Conservation (phyloP, 2,797 vertebrate genomes). For the Odontamblyopus lacepedii region DNA sequence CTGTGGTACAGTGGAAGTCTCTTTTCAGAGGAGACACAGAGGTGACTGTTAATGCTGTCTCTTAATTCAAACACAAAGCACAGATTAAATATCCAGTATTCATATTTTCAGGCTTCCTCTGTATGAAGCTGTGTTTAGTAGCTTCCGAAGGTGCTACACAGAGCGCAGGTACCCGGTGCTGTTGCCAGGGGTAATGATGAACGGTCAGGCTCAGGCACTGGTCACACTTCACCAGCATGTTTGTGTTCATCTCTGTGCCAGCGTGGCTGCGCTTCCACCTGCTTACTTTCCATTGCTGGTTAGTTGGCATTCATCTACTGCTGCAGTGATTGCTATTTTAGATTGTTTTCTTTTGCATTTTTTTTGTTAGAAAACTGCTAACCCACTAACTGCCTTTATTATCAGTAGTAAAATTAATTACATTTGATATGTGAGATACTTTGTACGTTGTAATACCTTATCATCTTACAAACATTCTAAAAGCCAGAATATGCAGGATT, state of each 20-base stretch:
- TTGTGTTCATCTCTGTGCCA: conserved; percentile 87
- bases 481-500: conserved; percentile 15
- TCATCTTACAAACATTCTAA: not conserved
- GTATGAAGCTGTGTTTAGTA: conserved; percentile 82
- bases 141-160: conserved; percentile 80
- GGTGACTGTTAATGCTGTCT: conserved; percentile 53
- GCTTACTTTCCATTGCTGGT: conserved; percentile 84
- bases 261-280: conserved; percentile 80
- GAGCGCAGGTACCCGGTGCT: conserved; percentile 84
- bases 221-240: conserved; percentile 87
- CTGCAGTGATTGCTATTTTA: not conserved
- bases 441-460: not conserved
- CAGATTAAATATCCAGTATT: too few relatives aligned
- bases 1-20: conserved; percentile 84
- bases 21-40: conserved; percentile 69
- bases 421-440: not conserved
- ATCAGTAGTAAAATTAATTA: not conserved
- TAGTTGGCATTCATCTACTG: conserved; percentile 48
- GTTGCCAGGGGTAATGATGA: conserved; percentile 78
- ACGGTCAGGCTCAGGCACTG: conserved; percentile 78
- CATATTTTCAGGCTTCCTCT: conserved; percentile 79
- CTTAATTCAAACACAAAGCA: not conserved
- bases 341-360: not conserved
- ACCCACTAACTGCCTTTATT: not conserved
- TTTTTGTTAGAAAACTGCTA: not conserved